phyloP scores from a whole-genome alignment of 2,797 vertebrate species.

The Heliangelus exortis region DNA sequence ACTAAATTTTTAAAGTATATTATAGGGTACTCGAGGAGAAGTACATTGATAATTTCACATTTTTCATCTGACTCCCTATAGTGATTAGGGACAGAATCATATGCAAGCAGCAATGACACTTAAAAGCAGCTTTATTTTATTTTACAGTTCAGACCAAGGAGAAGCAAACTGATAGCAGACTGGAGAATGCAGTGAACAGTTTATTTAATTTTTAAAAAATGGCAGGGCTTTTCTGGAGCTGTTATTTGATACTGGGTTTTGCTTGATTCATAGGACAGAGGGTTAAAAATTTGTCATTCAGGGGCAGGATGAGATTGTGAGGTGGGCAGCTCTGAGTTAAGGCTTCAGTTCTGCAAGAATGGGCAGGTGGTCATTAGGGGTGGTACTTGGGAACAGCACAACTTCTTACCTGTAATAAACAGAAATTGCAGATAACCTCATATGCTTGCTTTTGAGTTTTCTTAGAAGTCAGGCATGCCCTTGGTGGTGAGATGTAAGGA shows the following conservation, averaged over 20 bases:
- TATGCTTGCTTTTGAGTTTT: neutral
- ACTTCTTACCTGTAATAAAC: neutral
- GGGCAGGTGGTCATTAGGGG: neutral
- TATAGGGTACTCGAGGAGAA: neutral
- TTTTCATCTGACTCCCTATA: neutral
- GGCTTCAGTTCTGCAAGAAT: neutral
- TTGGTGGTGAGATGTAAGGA: neutral
- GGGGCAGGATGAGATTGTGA: neutral
- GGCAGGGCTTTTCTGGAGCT: neutral
- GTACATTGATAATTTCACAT: neutral
- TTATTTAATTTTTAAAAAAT: neutral
- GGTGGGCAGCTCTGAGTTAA: neutral
- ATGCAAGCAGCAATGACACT: neutral
- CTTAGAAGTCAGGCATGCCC: neutral
- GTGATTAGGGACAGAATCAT: neutral
- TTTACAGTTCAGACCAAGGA: neutral
- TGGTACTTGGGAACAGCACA: neutral
- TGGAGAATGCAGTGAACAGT: neutral
- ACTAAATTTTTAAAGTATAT: neutral
- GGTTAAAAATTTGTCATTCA: neutral
- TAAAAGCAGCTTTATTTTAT: neutral
- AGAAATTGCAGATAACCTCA: neutral
- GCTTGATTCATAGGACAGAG: neutral
- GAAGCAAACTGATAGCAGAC: neutral
- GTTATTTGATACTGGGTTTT: neutral